Conservation (phyloP, 2,888 invertebrate species). For the Rhabditoides inermis region DNA sequence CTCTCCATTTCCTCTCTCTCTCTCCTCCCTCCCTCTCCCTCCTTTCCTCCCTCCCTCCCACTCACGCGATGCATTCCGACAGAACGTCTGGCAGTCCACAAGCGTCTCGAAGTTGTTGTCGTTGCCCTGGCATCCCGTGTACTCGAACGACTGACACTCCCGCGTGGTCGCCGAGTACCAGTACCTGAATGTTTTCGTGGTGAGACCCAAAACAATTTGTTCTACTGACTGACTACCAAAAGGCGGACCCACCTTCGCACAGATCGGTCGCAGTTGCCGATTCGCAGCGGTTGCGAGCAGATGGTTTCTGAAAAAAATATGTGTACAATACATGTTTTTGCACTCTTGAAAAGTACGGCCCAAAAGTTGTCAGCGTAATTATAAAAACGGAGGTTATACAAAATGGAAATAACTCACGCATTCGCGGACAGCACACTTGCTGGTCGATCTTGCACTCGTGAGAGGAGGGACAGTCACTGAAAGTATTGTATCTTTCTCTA, state of each 20-base stretch:
- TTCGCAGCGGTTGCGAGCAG: conserved; percentile 38
- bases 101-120: conserved; percentile 44
- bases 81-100: conserved; percentile 39
- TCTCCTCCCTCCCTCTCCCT: no score
- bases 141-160: conserved; percentile 41
- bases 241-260: no score
- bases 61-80: conserved; percentile 37
- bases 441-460: conserved; percentile 42
- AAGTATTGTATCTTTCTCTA: no score
- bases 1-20: no score
- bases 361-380: no score
- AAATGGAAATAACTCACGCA: conserved; percentile 26
- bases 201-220: no score
- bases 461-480: conserved; percentile 37
- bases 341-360: no score
- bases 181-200: no score
- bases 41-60: no score
- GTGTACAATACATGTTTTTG: background rate
- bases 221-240: no score
- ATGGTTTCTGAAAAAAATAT: conserved; percentile 31
- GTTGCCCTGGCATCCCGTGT: conserved; percentile 45
- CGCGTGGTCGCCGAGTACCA: conserved; percentile 38
- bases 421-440: conserved; percentile 41
- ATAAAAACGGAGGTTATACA: no score
- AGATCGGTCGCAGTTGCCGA: conserved; percentile 38